phyloP scores from a whole-genome alignment of 1,140 invertebrate species.

The Leptinotarsa lineolata region DNA sequence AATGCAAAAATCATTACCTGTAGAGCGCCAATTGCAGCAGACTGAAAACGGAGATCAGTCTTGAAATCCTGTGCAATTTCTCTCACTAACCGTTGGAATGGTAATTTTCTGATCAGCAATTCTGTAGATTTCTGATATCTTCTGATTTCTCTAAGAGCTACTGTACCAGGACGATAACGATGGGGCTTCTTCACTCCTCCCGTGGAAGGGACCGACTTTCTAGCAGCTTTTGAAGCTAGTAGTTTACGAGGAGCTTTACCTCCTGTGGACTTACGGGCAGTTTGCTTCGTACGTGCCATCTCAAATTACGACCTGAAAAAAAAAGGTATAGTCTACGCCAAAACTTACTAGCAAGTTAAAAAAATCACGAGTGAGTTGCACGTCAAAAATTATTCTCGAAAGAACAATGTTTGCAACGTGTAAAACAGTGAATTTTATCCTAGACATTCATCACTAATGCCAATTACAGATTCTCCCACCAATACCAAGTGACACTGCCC shows the following conservation, averaged over 20 bases:
- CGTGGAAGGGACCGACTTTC: slow-evolving; percentile 81
- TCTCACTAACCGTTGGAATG: slow-evolving; percentile 79
- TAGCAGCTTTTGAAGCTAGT: slow-evolving; percentile 77
- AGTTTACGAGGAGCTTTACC: slow-evolving; percentile 83
- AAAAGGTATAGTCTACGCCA: slow-evolving; percentile 24
- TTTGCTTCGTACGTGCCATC: slow-evolving; percentile 88
- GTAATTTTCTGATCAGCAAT: slow-evolving; percentile 79
- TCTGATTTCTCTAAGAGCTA: slow-evolving; percentile 83
- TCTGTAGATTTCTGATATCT: slow-evolving; percentile 81
- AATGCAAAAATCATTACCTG: slow-evolving; percentile 52
- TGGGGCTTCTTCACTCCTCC: slow-evolving; percentile 84
- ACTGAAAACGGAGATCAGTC: slow-evolving; percentile 80
- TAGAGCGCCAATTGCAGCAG: slow-evolving; percentile 75
- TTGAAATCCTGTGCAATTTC: slow-evolving; percentile 87
- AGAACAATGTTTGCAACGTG: too few relatives aligned
- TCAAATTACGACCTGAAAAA: slow-evolving; percentile 5
- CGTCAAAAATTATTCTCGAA: too few relatives aligned
- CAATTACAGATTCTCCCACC: too few relatives aligned
- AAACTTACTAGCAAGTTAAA: neutral
- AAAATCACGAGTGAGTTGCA: too few relatives aligned
- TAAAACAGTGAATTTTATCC: too few relatives aligned
- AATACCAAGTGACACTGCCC: too few relatives aligned
- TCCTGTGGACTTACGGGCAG: slow-evolving; percentile 79
- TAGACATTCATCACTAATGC: too few relatives aligned
- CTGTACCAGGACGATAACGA: slow-evolving; percentile 79